Evolutionary conservation across 2,888 invertebrate genomes (phyloP), one percentile per base, ranked within the genome.

Genomic region (Liodrosophila aerea): DNA sequence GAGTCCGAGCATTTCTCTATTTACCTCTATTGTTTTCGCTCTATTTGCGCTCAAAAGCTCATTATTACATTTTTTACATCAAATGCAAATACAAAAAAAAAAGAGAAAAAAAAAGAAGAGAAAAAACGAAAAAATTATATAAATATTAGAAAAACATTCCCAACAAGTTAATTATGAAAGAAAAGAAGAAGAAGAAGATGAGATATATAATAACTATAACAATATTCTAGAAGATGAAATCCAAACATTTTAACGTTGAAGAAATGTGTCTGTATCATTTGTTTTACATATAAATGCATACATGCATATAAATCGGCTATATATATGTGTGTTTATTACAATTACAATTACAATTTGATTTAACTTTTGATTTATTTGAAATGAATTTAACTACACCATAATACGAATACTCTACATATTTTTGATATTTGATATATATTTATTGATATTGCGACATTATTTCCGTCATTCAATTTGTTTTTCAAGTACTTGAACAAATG

Each of bases 1-100:
- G 93, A 94, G 94, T 92, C 83, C 85, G 44, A 64, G 54, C 70
- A 70, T 80, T 80, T 83, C 81, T 76, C 75, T 80, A 91, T 91
- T 71, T 65, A 63, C 63, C 66, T 76, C 80, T 91, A 91, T 91
- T 91, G 91, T 91, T 80, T n/a, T 71, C 81, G 83, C 77, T 81
- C 72, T 78, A 83, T 71, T 78, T 73, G 73, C 74, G 84, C 71
- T 82, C 83, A 73, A 81, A 81, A 77, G 81, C 81, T 81, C 81
- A 81, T 81, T 81, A 81, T 81, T 81, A 81, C 81, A 81, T 81
- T 81, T 81, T 81, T 81, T 81, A 81, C 81, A 81, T 83, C 83
- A 72, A 83, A 74, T 75, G 70, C 77, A 80, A 80, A 69, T 59
- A 65, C 15, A 57, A 51, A 39, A 39, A 11, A 39, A 46, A 7